Evolutionary conservation across 2,113 vertebrate species (phyloP).

Genomic region (Vanacampus margaritifer): DNA sequence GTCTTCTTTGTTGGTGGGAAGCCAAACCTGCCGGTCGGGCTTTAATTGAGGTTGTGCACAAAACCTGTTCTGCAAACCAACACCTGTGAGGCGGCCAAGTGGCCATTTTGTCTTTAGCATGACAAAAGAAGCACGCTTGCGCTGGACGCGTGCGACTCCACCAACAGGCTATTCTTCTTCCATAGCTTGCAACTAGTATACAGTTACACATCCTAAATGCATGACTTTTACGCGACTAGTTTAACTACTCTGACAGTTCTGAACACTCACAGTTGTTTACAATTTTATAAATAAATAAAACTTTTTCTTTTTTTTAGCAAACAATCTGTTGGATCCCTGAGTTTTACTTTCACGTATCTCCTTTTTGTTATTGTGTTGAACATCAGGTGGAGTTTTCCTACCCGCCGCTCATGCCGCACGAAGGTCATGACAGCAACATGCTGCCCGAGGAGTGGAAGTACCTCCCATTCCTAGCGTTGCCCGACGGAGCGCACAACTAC

Average conservation of each 20-base stretch:
- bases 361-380: background rate
- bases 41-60: background rate
- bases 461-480: constrained; percentile 91
- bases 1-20: background rate
- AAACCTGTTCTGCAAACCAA: constrained; percentile 13
- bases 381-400: constrained; percentile 93
- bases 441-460: constrained; percentile 96
- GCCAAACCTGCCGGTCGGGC: background rate
- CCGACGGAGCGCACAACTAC: constrained; percentile 95
- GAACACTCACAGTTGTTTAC: too few relatives aligned
- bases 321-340: too few relatives aligned
- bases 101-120: background rate
- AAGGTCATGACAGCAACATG: constrained; percentile 85
- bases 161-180: background rate
- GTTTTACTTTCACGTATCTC: background rate
- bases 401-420: constrained; percentile 83
- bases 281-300: too few relatives aligned
- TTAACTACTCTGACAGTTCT: too few relatives aligned
- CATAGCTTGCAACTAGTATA: too few relatives aligned
- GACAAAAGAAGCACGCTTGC: background rate
- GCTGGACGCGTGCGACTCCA: background rate
- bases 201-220: too few relatives aligned
- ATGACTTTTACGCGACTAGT: too few relatives aligned
- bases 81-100: background rate
- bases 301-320: too few relatives aligned